A percentile compares a stretch with the other conserved stretches of the same genome.
Conservation (phyloP, 2,113 vertebrate species). For the Colaptes auratus region DNA sequence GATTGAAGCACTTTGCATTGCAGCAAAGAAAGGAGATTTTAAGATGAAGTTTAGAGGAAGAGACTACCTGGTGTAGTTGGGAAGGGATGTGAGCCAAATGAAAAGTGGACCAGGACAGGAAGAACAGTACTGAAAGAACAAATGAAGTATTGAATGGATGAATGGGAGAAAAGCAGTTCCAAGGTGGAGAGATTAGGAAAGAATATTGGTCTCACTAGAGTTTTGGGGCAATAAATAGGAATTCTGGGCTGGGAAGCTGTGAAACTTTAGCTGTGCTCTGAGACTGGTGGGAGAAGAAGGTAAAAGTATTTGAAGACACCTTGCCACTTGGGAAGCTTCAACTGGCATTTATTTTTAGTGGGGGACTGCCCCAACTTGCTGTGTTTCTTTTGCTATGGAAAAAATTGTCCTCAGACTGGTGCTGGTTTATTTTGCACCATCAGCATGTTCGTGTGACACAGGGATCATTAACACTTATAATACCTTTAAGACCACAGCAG, state of each 20-base stretch:
- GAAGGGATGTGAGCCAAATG: neutral
- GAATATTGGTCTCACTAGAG: fast-evolving
- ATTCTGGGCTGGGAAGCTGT: neutral
- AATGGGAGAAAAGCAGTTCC: neutral
- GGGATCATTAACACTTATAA: neutral
- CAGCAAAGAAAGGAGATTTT: neutral
- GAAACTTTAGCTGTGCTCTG: neutral
- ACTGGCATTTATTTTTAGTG: neutral
- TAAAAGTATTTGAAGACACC: neutral
- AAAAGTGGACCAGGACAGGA: neutral
- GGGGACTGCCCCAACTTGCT: neutral
- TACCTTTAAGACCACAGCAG: neutral
- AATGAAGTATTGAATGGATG: neutral
- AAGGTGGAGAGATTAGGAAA: neutral
- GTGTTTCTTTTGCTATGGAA: neutral
- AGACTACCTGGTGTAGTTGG: neutral
- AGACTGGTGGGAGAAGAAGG: neutral
- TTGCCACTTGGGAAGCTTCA: neutral
- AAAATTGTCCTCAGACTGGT: neutral
- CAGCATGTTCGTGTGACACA: neutral
- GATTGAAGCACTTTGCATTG: neutral
- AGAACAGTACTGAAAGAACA: neutral
- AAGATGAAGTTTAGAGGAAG: neutral
- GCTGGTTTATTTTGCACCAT: neutral
- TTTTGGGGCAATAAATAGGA: neutral